phyloP scores from a whole-genome alignment of 2,888 invertebrate genomes.

The Pseudanteris insignis region DNA sequence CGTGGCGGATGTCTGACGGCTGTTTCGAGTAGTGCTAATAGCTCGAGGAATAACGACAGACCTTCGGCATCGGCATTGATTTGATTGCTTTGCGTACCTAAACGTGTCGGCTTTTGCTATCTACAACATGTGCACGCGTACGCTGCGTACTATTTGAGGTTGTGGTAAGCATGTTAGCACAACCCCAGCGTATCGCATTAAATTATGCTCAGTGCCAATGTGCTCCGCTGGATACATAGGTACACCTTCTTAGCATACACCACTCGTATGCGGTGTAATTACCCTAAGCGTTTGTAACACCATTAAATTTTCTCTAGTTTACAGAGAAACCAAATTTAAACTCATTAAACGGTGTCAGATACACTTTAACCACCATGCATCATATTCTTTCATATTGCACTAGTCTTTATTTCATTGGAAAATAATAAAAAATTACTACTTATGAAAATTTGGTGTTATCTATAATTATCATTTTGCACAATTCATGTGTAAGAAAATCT shows the following conservation, averaged over 20 bases:
- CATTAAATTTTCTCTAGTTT: constrained; percentile 22
- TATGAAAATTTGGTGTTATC: too few relatives aligned
- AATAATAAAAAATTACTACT: too few relatives aligned
- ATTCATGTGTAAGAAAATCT: too few relatives aligned
- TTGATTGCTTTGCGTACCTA: constrained; percentile 40
- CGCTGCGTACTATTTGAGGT: constrained; percentile 60
- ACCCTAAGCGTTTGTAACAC: constrained; percentile 46
- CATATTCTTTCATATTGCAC: too few relatives aligned
- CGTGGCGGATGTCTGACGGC: too few relatives aligned
- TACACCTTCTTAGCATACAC: constrained; percentile 31
- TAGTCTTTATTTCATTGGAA: too few relatives aligned
- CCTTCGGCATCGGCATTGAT: constrained; percentile 41
- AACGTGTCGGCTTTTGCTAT: constrained; percentile 41
- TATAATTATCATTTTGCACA: too few relatives aligned
- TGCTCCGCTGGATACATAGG: constrained; percentile 32
- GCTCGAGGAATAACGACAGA: constrained; percentile 43
- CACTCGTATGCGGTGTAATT: constrained; percentile 53
- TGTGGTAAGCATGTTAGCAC: constrained; percentile 66
- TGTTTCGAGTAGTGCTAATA: constrained; percentile 38
- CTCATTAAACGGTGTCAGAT: too few relatives aligned
- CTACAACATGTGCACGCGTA: constrained; percentile 29
- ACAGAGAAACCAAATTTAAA: too few relatives aligned
- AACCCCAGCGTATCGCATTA: constrained; percentile 66
- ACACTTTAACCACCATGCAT: too few relatives aligned
- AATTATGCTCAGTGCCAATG: constrained; percentile 63